These are phyloP conservation scores for Metacarcinus magister DNA, from an alignment of 2,888 invertebrate genomes.

Conservation along the genomic window DNA sequence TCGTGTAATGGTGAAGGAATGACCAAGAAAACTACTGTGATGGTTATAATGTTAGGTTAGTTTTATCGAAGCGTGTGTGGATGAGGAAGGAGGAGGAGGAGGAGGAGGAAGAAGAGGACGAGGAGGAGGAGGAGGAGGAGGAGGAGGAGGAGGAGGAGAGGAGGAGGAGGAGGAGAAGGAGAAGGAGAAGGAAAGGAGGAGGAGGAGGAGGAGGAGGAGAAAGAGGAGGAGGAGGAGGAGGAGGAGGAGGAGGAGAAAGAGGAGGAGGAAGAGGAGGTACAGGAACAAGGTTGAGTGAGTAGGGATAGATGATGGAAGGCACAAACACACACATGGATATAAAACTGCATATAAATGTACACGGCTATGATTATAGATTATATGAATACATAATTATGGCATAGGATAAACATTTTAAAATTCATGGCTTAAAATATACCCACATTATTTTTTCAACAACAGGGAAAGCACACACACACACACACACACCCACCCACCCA, in stretches of 20 bases:
- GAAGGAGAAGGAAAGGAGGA: background rate
- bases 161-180: background rate
- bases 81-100: conserved; percentile 3
- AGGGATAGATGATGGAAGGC: background rate
- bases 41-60: too few relatives aligned
- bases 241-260: background rate
- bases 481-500: conserved; percentile 29
- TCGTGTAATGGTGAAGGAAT: too few relatives aligned
- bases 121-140: background rate
- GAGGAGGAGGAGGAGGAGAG: background rate
- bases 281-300: background rate
- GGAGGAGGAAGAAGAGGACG: background rate
- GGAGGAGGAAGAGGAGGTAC: background rate
- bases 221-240: background rate
- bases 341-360: too few relatives aligned
- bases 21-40: too few relatives aligned
- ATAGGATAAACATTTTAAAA: too few relatives aligned
- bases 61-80: too few relatives aligned
- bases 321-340: too few relatives aligned
- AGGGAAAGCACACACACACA: background rate
- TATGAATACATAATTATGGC: too few relatives aligned
- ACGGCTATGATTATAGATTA: too few relatives aligned
- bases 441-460: background rate
- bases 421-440: too few relatives aligned
- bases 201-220: background rate